Evolutionary conservation across 1,140 invertebrate genomes (phyloP).

Genomic region (Pseudoatta argentina): DNA sequence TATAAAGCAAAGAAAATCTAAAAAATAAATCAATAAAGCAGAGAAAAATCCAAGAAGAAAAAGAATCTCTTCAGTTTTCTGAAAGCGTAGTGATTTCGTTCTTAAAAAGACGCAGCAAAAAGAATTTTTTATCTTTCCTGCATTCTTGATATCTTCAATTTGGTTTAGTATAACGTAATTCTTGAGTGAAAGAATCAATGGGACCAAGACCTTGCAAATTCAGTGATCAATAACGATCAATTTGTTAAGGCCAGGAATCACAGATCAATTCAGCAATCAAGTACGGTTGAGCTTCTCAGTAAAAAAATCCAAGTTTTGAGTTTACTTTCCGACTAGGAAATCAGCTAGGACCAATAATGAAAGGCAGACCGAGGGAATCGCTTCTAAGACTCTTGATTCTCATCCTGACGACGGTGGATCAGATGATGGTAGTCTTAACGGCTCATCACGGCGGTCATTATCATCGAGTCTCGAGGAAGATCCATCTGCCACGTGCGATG

Average conservation of each 20-base stretch:
- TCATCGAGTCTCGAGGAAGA: constrained; percentile 30
- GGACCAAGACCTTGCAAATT: background rate
- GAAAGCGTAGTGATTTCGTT: background rate
- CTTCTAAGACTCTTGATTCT: constrained; percentile 60
- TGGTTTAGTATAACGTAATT: background rate
- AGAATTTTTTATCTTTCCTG: background rate
- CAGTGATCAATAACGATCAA: background rate
- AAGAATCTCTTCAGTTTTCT: background rate
- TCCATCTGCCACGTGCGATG: constrained; percentile 56
- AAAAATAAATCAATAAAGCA: background rate
- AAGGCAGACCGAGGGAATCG: constrained; percentile 8
- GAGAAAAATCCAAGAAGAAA: background rate
- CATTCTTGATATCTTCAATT: background rate
- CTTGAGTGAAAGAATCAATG: background rate
- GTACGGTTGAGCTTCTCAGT: background rate
- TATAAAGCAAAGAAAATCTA: background rate
- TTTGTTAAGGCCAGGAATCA: background rate
- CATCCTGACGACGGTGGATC: constrained; percentile 49
- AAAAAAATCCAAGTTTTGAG: background rate
- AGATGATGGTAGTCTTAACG: constrained; percentile 16
- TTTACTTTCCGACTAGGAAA: background rate
- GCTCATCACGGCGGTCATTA: constrained; percentile 25
- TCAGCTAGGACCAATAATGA: constrained; percentile 43
- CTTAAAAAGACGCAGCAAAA: background rate
- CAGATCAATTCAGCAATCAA: background rate